Evolutionary conservation across 2,888 invertebrate species (phyloP), one percentile per base, ranked within the genome.

Genomic region (Mycogona germanica): DNA sequence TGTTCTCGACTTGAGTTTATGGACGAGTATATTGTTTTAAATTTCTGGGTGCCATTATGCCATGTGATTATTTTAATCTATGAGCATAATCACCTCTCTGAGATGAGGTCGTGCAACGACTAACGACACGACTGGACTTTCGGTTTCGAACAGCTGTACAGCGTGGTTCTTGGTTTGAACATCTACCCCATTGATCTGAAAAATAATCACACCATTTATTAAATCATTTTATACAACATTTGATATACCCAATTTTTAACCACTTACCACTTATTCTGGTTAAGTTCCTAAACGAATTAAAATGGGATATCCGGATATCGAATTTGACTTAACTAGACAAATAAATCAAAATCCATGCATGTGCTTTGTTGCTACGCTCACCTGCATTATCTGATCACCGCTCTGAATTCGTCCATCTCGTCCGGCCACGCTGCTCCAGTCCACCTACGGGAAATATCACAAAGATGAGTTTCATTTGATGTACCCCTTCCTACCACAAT

Each of bases 381-480:
- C 76, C 67, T 76, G 78, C 46, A 79, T 66, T 59, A 79, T 77
- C 69, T 79, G 78, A 69, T 79, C 79, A 29, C 79, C 78, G 62
- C 77, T 75, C 35, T 75, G 69, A 32, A 79, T 66, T 32, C 78
- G 73, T 28, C 78, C 79, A 63, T 79, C 78, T 41, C 72, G 68
- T 28, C 74, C 75, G 3, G 79, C 79, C 21, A 78, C 70, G 62
- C 78, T 77, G 60, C 75, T 74, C 25, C 75, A 73, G 55, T 76
- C 73, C 62, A 79, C 77, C 64, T 63, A 41, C 9, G 4, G 29
- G 41, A 41, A 9, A 26, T 9, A 46, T 46, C 17, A 7, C 29
- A 2, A 14, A 26, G 17, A 46, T 29, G 30, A 29, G 19, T n/a
- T 17, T 14, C 2, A 28, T 26, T 19, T n/a, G 7, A 45, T 7